Conservation (phyloP, 2,113 vertebrate species). For the Sinocyclocheilus maitianheensis region DNA sequence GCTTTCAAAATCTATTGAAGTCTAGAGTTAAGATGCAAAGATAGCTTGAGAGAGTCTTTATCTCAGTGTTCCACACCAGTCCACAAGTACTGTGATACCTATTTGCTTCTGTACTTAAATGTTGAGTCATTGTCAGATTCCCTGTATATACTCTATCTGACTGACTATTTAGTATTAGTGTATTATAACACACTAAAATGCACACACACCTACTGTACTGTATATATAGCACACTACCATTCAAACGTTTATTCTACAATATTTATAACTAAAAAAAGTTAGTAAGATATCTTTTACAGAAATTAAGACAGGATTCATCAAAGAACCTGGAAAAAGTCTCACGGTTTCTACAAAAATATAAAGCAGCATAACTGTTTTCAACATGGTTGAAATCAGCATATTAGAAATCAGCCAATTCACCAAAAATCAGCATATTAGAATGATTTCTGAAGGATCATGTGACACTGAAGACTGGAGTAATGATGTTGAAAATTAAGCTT, state of each 20-base stretch:
- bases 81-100: background rate
- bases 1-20: slow-evolving; percentile 6
- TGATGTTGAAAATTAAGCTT: background rate
- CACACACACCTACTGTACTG: background rate
- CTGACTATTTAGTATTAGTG: background rate
- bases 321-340: too few species aligned
- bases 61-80: background rate
- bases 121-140: background rate
- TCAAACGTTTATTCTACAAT: background rate
- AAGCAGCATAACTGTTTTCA: background rate
- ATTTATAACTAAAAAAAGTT: too few species aligned
- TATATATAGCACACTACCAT: background rate
- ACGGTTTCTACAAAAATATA: background rate
- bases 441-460: background rate
- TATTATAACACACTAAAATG: too few species aligned
- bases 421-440: background rate
- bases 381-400: background rate
- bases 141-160: background rate
- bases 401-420: background rate
- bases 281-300: background rate
- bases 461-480: background rate
- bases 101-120: background rate
- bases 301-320: background rate
- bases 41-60: background rate
- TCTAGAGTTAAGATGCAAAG: slow-evolving; percentile 25